Evolutionary conservation across 2,113 vertebrate genomes (phyloP), one percentile per base, ranked within the genome.

Genomic region (Origma solitaria): DNA sequence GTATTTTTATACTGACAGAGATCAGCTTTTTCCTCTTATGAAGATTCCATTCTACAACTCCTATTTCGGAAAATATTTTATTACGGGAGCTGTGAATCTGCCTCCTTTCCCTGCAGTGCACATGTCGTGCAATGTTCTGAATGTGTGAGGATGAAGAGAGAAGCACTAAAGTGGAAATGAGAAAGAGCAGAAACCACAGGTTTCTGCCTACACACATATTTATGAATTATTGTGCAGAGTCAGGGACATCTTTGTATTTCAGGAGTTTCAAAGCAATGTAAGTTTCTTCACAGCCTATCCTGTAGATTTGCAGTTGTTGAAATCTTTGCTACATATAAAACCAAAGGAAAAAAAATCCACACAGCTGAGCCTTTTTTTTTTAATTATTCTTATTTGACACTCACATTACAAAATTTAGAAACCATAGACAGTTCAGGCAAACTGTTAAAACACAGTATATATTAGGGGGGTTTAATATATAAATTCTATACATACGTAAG

Each of bases 361-460:
- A 58, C 66, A 47, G 68, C n/a, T 5, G 2, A 84, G 58, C n/a
- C 40, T 72, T 65, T 58, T 80, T 44, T 82, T 57, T 78, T 95
- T 62, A 78, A 82, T 96, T 86, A 44, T 89, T 91, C 30, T 91
- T 93, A 94, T 97, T 90, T 92, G 95, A 97, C 97, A 97, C 95
- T 88, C 96, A 98, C 97, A 95, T 97, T 98, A 98, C 98, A 98
- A 98, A 98, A 98, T 97, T 94, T 97, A 97, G 94, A 98, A 98
- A 98, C 94, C 92, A 97, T 96, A 96, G 94, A 98, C 97, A 97
- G 95, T 97, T 96, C 97, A 97, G 96, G 97, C 97, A 98, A 97
- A 97, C 97, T 98, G 97, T 98, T 98, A 98, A 97, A 98, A 98
- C 97, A 98, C 98, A 98, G 97, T 98, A 97, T 98, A 97, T 97